Evolutionary conservation across 2,888 invertebrate genomes (phyloP).

Genomic region (Apamea crenata): DNA sequence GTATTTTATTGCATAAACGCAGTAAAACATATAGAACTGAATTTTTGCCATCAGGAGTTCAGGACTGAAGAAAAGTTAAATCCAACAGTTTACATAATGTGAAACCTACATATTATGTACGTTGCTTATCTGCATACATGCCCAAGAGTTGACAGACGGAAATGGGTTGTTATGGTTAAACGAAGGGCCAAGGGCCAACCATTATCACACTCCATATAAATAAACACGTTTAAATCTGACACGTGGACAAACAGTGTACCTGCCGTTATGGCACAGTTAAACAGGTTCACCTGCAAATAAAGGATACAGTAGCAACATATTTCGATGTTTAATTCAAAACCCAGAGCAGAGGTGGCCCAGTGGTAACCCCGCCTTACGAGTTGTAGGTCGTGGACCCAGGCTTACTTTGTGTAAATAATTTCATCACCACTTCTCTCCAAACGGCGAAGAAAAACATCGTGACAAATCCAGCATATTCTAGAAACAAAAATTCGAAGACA

Average conservation of each 20-base stretch:
- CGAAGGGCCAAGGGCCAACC: conserved; percentile 14
- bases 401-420: too few species aligned
- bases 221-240: neutral
- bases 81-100: neutral
- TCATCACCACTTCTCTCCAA: too few species aligned
- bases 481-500: too few species aligned
- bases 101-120: neutral
- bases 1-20: neutral
- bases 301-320: neutral
- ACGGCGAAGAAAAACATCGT: too few species aligned
- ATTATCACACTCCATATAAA: conserved; percentile 25
- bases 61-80: conserved; percentile 4
- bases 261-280: neutral
- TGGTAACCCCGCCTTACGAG: too few species aligned
- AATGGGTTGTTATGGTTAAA: conserved; percentile 35
- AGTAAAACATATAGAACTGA: neutral
- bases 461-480: too few species aligned
- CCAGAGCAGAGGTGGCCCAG: too few species aligned
- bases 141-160: conserved; percentile 35
- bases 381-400: too few species aligned
- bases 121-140: conserved; percentile 40
- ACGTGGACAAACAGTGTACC: conserved; percentile 26
- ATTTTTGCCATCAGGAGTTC: neutral
- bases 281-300: conserved; percentile 34
- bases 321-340: neutral